These are phyloP conservation scores for Cyanoderma ruficeps DNA, from an alignment of 2,113 vertebrate species.

Conservation along the genomic window DNA sequence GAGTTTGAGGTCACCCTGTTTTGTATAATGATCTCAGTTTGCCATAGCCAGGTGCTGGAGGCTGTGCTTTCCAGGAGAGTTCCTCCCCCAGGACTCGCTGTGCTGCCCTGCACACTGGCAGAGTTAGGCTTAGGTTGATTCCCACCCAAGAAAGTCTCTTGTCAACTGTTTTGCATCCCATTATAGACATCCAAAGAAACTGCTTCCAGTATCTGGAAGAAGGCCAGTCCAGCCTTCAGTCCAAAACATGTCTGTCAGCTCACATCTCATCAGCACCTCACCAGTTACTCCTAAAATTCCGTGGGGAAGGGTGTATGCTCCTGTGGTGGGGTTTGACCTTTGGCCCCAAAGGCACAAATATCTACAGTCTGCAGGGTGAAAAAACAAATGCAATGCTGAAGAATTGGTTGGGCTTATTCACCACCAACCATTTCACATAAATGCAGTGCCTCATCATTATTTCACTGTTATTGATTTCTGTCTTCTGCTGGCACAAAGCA, in stretches of 20 bases:
- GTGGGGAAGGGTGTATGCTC: not conserved
- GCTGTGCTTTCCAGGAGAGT: not conserved
- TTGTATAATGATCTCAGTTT: not conserved
- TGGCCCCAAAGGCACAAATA: not conserved
- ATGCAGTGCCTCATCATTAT: constrained; percentile 16
- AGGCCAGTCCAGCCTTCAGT: not conserved
- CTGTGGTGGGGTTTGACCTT: not conserved
- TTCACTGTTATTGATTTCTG: constrained; percentile 51
- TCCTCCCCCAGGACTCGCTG: not conserved
- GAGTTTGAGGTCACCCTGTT: not conserved
- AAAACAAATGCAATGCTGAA: not conserved
- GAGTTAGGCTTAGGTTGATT: not conserved
- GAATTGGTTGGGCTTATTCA: not conserved
- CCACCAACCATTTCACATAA: not conserved
- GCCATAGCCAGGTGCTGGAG: not conserved
- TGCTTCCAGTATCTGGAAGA: not conserved
- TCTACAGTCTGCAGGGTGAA: not conserved
- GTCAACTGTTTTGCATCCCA: not conserved
- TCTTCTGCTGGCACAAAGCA: constrained; percentile 1
- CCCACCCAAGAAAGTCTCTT: not conserved
- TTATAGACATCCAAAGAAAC: not conserved
- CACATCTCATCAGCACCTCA: not conserved
- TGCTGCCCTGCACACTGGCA: fast-evolving
- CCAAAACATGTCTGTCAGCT: not conserved
- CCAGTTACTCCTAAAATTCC: not conserved